Percentiles rank a stretch among this genome's conserved stretches.
Conservation (phyloP, 2,888 invertebrate species). For the Dorcus parallelipipedus region DNA sequence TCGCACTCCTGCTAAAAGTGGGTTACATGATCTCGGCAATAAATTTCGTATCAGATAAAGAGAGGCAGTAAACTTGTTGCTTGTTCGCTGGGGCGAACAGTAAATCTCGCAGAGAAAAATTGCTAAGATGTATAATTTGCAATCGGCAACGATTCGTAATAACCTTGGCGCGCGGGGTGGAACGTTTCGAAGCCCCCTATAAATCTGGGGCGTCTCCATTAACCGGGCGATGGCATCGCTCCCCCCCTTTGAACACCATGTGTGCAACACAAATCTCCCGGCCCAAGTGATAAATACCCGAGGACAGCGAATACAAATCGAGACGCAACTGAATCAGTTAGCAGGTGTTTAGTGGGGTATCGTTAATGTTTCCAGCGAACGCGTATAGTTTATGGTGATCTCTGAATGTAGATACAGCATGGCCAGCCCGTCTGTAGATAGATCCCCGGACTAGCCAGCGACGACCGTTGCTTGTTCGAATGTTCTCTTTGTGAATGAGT, state of each 20-base stretch:
- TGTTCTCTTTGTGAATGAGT: constrained; percentile 3
- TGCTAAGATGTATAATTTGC: neutral
- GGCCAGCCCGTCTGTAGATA: constrained; percentile 8
- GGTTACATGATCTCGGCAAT: neutral
- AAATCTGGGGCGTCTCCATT: neutral
- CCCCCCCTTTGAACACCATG: neutral
- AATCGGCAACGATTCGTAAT: neutral
- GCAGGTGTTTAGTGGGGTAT: constrained; percentile 34
- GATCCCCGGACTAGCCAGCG: too few relatives aligned
- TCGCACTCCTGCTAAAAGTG: neutral
- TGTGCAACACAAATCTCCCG: constrained; percentile 5
- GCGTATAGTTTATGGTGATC: constrained; percentile 29
- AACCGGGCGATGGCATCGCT: neutral
- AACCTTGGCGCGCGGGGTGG: neutral
- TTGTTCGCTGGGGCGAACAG: neutral
- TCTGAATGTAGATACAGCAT: constrained; percentile 20
- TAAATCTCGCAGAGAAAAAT: neutral
- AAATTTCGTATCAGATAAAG: constrained; percentile 1
- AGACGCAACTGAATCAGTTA: constrained; percentile 37
- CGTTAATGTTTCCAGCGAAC: constrained; percentile 27
- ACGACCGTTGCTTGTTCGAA: too few relatives aligned
- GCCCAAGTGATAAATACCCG: constrained; percentile 31
- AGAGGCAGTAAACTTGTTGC: neutral
- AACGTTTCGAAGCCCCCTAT: neutral
- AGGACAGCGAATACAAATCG: constrained; percentile 36